Conservation (phyloP, 2,888 invertebrate species). For the Autographa pulchrina region DNA sequence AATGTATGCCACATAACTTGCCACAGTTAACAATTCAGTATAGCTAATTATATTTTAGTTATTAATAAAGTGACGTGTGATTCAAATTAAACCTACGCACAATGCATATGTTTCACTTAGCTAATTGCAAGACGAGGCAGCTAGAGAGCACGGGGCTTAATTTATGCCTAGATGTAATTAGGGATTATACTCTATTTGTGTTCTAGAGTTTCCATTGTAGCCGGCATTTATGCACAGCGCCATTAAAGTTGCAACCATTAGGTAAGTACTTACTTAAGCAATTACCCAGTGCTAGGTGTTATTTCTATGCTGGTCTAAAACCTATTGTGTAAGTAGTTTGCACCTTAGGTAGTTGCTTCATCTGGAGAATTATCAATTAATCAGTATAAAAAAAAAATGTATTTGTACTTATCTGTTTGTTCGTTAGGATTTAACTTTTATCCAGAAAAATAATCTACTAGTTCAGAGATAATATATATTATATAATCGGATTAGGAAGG, state of each 20-base stretch:
- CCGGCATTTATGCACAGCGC: not conserved
- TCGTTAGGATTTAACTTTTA: too few relatives aligned
- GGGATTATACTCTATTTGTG: slow-evolving; percentile 2
- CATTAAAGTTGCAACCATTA: not conserved
- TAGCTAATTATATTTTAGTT: not conserved
- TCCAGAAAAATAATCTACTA: too few relatives aligned
- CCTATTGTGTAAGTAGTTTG: not conserved
- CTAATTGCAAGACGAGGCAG: slow-evolving; percentile 4
- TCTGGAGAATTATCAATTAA: too few relatives aligned
- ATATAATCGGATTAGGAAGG: too few relatives aligned
- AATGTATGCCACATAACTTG: too few relatives aligned
- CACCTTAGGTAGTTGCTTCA: too few relatives aligned
- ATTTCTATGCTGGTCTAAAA: not conserved
- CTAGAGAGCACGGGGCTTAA: not conserved
- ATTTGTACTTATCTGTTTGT: too few relatives aligned
- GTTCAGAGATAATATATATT: too few relatives aligned
- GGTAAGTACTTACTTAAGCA: not conserved
- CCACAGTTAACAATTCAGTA: not conserved
- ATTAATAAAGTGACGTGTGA: not conserved
- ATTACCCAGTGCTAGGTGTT: not conserved
- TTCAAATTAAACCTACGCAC: not conserved
- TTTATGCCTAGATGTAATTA: slow-evolving; percentile 4
- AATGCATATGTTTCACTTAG: not conserved
- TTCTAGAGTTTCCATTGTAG: not conserved
- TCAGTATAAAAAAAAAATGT: too few relatives aligned